Conservation (phyloP, 2,113 vertebrate species). For the Scortum barcoo region DNA sequence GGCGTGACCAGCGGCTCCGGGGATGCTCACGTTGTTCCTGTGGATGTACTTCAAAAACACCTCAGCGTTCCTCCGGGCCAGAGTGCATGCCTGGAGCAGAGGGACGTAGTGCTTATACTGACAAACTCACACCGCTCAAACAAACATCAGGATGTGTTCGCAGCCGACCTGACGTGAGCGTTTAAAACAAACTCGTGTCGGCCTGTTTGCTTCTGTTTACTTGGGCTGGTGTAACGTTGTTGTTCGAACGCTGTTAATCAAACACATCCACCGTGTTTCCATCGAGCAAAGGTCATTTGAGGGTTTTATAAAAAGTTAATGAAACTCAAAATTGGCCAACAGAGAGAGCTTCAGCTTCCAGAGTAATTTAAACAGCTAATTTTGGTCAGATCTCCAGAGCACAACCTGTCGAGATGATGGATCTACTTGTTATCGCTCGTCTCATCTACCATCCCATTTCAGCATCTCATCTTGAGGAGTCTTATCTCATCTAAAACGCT, state of each 20-base stretch:
- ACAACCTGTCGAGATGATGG: background rate
- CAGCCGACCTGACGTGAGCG: too few relatives aligned
- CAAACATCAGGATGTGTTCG: background rate
- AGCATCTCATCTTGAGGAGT: background rate
- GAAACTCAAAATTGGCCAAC: background rate
- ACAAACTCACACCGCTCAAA: background rate
- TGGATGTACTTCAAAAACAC: slow-evolving; percentile 99
- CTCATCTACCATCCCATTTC: background rate
- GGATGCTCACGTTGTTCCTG: slow-evolving; percentile 96
- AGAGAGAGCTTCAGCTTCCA: background rate
- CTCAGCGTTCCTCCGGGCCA: slow-evolving; percentile 96
- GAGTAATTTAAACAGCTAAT: background rate
- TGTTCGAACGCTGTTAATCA: background rate
- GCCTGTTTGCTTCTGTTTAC: background rate
- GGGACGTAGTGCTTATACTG: background rate
- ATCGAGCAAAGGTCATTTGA: background rate
- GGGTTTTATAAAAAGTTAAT: background rate
- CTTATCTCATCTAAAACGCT: background rate
- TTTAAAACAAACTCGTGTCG: background rate
- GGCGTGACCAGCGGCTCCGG: slow-evolving; percentile 90
- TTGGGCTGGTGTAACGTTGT: background rate
- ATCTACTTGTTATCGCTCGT: background rate
- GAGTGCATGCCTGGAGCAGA: slow-evolving; percentile 91
- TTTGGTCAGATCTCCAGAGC: background rate
- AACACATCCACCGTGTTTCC: background rate